Percentiles rank a stretch among this genome's conserved stretches.
phyloP scores from a whole-genome alignment of 2,888 invertebrate species.

The Drosophila limbata region DNA sequence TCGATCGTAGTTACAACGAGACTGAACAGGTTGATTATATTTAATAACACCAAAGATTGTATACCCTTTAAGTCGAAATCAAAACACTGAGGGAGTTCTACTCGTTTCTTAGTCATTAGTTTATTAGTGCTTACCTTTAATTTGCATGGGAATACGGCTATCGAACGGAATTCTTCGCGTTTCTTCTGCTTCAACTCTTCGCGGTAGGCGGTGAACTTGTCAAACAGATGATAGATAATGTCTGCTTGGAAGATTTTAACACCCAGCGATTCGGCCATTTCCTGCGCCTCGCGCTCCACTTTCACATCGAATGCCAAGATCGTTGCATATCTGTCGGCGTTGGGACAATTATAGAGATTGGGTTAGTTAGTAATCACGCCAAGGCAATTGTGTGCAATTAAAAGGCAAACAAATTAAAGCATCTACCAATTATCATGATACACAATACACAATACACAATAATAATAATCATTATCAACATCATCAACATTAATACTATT shows the following conservation, averaged over 20 bases:
- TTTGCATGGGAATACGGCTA: constrained; percentile 99
- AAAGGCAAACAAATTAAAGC: constrained; percentile 55
- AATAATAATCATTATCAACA: constrained; percentile 27
- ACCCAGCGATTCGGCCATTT: constrained; percentile 96
- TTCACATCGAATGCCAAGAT: constrained; percentile 99
- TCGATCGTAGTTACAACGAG: constrained; percentile 33
- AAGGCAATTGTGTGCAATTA: constrained; percentile 72
- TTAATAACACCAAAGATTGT: neutral
- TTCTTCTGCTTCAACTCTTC: constrained; percentile 96
- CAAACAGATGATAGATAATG: constrained; percentile 99
- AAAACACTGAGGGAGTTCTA: neutral
- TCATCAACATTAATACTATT: neutral
- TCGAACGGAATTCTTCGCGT: constrained; percentile 97
- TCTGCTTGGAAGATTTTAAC: constrained; percentile 99
- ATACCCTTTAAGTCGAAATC: neutral
- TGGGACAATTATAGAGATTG: constrained; percentile 9
- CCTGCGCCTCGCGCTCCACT: constrained; percentile 98
- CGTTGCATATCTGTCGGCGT: constrained; percentile 92
- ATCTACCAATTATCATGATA: constrained; percentile 23
- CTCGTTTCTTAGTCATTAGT: neutral
- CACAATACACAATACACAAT: constrained; percentile 28
- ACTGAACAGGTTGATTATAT: constrained; percentile 2
- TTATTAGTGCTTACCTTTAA: constrained; percentile 88
- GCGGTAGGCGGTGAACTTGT: constrained; percentile 96
- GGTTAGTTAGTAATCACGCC: constrained; percentile 33